Base-by-base conservation (phyloP, 2,113 vertebrate genomes). In the Chascanopsetta lugubris region DNA sequence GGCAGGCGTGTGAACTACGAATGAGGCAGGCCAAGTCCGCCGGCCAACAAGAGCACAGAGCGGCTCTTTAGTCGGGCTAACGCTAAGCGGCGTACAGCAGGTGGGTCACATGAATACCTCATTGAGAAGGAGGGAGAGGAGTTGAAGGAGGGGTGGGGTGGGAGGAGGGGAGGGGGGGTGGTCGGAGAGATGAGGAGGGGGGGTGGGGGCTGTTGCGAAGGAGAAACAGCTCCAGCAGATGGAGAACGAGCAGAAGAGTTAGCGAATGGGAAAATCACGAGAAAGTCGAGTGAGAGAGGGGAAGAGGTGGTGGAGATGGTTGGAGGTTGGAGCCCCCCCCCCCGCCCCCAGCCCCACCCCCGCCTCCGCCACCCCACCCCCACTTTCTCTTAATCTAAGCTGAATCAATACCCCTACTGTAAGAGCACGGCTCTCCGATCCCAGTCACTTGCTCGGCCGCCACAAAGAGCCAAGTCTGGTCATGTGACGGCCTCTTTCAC, bases 51-150 rank as follows among this genome's bases (percentile, higher is more conserved):
- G 77, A 78, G 77, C 70, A 87, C 87, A 89, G 80, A 87, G 87
- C 71, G 7, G 69, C 83, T 81, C 75, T 88, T 88, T 82, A 87
- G 75, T 74, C 3, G 27, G 60, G 72, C 75, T 55, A 81, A 80
- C 68, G 83, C 78, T 84, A 79, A 85, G 86, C 82, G 64, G 84
- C 84, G 77, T 80, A 72, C 84, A 83, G 87, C 88, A 89, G 90
- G 90, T 90, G 89, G 87, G 86, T 88, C 85, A 87, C 88, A 90
- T 89, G 85, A 90, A 90, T 87, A 88, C 86, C 88, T 89, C 90
- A 91, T 91, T 91, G 85, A 91, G 80, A 82, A 83, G 66, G 84
- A 85, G 79, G 70, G 78, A 77, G 84, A 80, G 83, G 79, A 80
- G 76, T 77, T 74, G 79, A 76, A 47, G 36, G 43, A 43, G 63